Evolutionary conservation across 1,140 invertebrate genomes (phyloP).

Genomic region (Plodia interpunctella): DNA sequence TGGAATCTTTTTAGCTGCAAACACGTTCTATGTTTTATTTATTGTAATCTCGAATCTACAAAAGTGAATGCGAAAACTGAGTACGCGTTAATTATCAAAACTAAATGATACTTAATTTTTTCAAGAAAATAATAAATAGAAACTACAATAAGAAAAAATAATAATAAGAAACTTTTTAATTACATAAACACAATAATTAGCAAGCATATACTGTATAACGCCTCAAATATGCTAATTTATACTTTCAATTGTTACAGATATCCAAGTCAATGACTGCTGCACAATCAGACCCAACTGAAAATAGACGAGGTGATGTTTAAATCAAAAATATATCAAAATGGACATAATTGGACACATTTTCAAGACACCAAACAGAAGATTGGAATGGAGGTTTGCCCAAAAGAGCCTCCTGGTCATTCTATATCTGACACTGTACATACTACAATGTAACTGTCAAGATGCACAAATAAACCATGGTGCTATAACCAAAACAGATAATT

Average conservation of each 20-base stretch:
- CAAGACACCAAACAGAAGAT: constrained; percentile 28
- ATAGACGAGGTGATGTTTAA: constrained; percentile 48
- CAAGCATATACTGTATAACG: too few species aligned
- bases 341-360: constrained; percentile 29
- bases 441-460: constrained; percentile 42
- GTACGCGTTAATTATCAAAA: too few species aligned
- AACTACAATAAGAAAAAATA: too few species aligned
- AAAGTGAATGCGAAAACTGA: too few species aligned
- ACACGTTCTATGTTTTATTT: too few species aligned
- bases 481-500: constrained; percentile 50
- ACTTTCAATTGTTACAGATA: constrained; percentile 50
- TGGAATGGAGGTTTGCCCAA: constrained; percentile 45
- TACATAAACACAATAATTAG: too few species aligned
- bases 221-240: neutral
- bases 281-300: constrained; percentile 17
- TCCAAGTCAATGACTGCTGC: constrained; percentile 20
- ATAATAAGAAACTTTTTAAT: too few species aligned
- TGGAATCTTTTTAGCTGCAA: too few species aligned
- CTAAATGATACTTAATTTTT: too few species aligned
- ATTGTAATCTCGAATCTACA: too few species aligned
- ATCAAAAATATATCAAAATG: constrained; percentile 40
- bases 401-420: constrained; percentile 39
- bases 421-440: constrained; percentile 44
- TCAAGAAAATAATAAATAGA: too few species aligned
- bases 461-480: constrained; percentile 35